Conservation (phyloP, 2,797 vertebrate species). For the Anolis apletophallus region DNA sequence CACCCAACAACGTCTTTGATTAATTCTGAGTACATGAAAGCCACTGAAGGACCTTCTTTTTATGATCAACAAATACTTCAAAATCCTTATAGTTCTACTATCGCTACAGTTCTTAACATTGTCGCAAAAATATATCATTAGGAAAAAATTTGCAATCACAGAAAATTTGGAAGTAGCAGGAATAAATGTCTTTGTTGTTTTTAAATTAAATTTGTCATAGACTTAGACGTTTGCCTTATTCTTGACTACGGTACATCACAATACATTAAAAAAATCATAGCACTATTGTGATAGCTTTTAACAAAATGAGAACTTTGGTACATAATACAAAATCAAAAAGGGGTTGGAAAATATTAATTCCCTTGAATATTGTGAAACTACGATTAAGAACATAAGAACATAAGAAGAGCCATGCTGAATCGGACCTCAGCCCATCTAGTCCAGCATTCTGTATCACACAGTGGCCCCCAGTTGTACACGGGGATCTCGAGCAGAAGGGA, state of each 20-base stretch:
- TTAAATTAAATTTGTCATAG: constrained; percentile 1
- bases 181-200: constrained; percentile 3
- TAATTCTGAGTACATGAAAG: constrained; percentile 43
- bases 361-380: background rate
- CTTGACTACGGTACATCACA: background rate
- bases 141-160: background rate
- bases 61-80: constrained; percentile 42
- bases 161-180: background rate
- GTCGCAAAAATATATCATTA: background rate
- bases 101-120: constrained; percentile 9
- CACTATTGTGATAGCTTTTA: background rate
- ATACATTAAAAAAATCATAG: background rate
- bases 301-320: background rate
- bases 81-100: constrained; percentile 27
- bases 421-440: too few relatives aligned
- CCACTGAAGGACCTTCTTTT: constrained; percentile 31
- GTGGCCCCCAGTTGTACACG: too few relatives aligned
- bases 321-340: background rate
- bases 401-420: too few relatives aligned
- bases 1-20: constrained; percentile 33
- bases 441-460: too few relatives aligned
- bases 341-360: background rate
- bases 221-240: background rate
- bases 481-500: too few relatives aligned
- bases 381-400: too few relatives aligned